Evolutionary conservation across 1,140 invertebrate species (phyloP).

Genomic region (Steinernema feltiae): DNA sequence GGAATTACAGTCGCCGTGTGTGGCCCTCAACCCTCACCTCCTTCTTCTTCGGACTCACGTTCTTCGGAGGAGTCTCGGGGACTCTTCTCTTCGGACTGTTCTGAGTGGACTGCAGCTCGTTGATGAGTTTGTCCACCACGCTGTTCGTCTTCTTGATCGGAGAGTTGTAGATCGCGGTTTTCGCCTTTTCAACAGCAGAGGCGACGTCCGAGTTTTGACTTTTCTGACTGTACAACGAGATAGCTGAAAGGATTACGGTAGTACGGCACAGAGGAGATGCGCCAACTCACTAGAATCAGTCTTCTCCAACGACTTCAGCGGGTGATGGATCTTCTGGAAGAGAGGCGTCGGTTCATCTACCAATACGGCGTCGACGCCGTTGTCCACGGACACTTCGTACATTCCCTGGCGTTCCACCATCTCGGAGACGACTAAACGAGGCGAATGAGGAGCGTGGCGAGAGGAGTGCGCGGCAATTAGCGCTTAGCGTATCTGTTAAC

Average conservation of each 20-base stretch:
- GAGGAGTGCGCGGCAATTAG: background rate
- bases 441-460: background rate
- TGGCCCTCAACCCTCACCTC: background rate
- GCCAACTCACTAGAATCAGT: background rate
- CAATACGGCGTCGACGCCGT: background rate
- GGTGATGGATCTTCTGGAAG: background rate
- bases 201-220: background rate
- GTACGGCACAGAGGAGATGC: background rate
- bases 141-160: conserved; percentile 5
- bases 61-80: background rate
- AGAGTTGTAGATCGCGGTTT: background rate
- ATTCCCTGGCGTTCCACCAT: background rate
- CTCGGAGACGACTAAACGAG: background rate
- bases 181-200: background rate
- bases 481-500: background rate
- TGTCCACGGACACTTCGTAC: background rate
- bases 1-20: background rate
- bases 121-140: background rate
- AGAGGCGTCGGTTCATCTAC: background rate
- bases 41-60: background rate
- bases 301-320: background rate
- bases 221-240: background rate
- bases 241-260: background rate
- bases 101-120: background rate
- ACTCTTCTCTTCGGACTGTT: background rate